Base-by-base conservation (phyloP, 1,140 invertebrate species). In the Harpegnathos saltator region DNA sequence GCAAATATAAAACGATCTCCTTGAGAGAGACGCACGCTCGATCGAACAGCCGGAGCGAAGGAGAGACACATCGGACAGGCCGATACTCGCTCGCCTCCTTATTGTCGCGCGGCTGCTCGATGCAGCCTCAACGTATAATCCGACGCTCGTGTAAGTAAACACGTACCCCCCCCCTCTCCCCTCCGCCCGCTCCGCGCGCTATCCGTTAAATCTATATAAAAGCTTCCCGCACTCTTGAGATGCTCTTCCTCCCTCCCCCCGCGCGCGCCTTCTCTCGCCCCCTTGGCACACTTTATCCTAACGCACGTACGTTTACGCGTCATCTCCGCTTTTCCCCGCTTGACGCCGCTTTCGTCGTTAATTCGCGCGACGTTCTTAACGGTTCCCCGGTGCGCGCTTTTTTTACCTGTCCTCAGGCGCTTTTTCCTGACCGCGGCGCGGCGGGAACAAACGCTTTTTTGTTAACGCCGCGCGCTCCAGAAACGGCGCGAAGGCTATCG, bases 11-110 rank as follows among this genome's bases (percentile, higher is more conserved):
- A 69, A 14, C 33, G 75, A 80, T 80, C 65, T 69, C 65, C 75
- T 80, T 71, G 75, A 80, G 61, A 82, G 75, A 80, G 61, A 82
- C 38, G 56, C 83, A 86, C 78, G 85, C 74, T 89, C 71, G 82
- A 84, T 89, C 82, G 87, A 83, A 24, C 85, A 81, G 72, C 71
- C 22, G 24, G 52, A 58, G 29, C 63, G 52, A 69, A 69, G 38
- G 50, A 78, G 73, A 66, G 66, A 52, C 58, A 75, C 48, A 44
- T 44, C 38, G 12, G 11, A 9, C n/a, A 17, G 11, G 58, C 3
- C 59, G 68, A 73, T 33, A 54, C n/a, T n/a, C n/a, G n/a, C n/a
- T n/a, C 62, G 50, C n/a, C 26, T 9, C 62, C 62, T 63, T 29
- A 4, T 56, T 19, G 58, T 62, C 61, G 48, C 38, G n/a, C 29